phyloP scores from a whole-genome alignment of 2,888 invertebrate genomes.

The Anthophora plumipes region DNA sequence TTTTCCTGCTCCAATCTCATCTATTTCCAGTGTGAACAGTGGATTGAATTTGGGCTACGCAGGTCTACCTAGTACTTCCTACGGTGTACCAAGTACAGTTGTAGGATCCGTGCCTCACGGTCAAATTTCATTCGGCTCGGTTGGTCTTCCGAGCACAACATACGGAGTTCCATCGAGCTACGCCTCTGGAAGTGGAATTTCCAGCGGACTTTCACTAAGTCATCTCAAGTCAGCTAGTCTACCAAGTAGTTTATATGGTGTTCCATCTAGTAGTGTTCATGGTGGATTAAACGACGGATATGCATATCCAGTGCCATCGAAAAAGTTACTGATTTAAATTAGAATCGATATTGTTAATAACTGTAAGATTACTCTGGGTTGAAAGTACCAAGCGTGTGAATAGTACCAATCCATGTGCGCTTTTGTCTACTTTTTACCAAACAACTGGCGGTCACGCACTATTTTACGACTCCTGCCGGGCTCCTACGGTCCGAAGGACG shows the following conservation, averaged over 20 bases:
- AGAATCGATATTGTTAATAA: not conserved
- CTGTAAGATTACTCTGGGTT: not conserved
- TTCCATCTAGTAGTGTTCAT: constrained; percentile 1
- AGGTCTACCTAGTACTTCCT: constrained; percentile 37
- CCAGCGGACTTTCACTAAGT: not conserved
- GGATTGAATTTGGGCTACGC: constrained; percentile 15
- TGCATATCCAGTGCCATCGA: constrained; percentile 67
- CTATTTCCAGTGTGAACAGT: constrained; percentile 3
- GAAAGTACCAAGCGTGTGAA: constrained; percentile 28
- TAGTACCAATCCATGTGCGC: constrained; percentile 37
- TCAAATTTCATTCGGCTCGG: not conserved
- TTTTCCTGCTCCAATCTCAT: not conserved
- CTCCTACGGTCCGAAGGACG: constrained; percentile 65
- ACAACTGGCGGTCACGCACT: constrained; percentile 69
- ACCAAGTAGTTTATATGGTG: not conserved
- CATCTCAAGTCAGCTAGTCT: not conserved
- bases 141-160: constrained; percentile 7
- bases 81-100: constrained; percentile 25
- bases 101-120: not conserved
- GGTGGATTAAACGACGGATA: constrained; percentile 55
- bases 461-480: constrained; percentile 71
- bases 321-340: constrained; percentile 50
- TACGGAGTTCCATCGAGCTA: constrained; percentile 23
- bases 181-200: not conserved
- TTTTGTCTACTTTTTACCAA: constrained; percentile 34